A percentile compares a stretch with the other conserved stretches of the same genome.
Conservation (phyloP, 1,140 invertebrate genomes). For the Drosophila obscura region DNA sequence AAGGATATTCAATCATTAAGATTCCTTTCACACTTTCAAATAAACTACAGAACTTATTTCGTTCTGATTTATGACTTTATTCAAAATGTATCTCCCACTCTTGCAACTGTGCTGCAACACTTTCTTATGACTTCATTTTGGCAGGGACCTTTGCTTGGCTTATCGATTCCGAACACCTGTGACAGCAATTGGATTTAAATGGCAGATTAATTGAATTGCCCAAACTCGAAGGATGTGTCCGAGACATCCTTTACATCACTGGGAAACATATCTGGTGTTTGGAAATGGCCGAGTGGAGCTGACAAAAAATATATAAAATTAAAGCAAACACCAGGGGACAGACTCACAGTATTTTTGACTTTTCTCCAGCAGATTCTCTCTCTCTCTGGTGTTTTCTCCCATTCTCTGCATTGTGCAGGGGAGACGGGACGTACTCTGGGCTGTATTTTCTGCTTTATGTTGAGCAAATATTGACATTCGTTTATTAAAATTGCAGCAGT, state of each 20-base stretch:
- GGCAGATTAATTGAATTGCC: slow-evolving; percentile 55
- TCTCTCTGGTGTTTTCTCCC: slow-evolving; percentile 5
- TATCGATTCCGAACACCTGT: slow-evolving; percentile 54
- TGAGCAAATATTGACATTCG: slow-evolving; percentile 82
- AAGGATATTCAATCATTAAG: no score
- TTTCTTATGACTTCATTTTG: not conserved
- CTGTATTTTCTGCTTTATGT: slow-evolving; percentile 82
- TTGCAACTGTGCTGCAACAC: no score
- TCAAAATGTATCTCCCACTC: no score
- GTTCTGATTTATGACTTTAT: no score
- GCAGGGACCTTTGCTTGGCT: slow-evolving; percentile 11
- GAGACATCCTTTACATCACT: not conserved
- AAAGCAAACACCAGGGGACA: slow-evolving; percentile 53
- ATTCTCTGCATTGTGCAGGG: slow-evolving; percentile 1
- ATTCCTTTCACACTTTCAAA: no score
- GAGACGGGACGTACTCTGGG: slow-evolving; percentile 21
- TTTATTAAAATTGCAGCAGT: slow-evolving; percentile 81
- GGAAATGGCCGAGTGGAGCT: not conserved
- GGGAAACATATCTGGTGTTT: slow-evolving; percentile 1
- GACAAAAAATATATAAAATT: slow-evolving; percentile 50
- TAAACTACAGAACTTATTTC: no score
- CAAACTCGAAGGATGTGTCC: slow-evolving; percentile 17
- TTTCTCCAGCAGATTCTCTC: slow-evolving; percentile 9
- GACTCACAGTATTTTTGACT: slow-evolving; percentile 35
- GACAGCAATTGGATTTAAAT: slow-evolving; percentile 55